A percentile compares a stretch with the other conserved stretches of the same genome.
Conservation (phyloP, 2,797 vertebrate species). For the Lagocephalus sceleratus region DNA sequence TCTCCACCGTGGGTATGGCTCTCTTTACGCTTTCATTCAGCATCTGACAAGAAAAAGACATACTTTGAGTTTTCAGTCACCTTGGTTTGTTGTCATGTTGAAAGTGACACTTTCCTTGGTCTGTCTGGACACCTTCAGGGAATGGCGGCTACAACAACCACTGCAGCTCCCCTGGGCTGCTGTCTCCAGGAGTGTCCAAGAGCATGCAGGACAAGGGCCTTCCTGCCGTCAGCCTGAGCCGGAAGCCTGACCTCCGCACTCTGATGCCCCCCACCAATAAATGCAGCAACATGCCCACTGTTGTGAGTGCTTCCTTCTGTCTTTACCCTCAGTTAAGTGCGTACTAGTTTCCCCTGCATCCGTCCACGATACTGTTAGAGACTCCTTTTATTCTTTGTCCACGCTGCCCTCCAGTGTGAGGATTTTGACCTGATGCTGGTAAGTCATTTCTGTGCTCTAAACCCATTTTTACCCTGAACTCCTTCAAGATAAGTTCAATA, state of each 20-base stretch:
- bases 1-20: constrained; percentile 88
- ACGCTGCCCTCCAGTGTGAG: constrained; percentile 88
- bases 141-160: constrained; percentile 86
- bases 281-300: constrained; percentile 84
- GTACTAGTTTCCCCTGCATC: not conserved
- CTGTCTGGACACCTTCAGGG: constrained; percentile 63
- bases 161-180: constrained; percentile 88
- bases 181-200: constrained; percentile 89
- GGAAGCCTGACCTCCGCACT: constrained; percentile 91
- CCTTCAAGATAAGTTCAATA: no score
- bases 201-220: constrained; percentile 92
- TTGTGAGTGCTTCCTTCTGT: constrained; percentile 70
- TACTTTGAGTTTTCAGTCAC: no score
- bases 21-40: not conserved
- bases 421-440: constrained; percentile 71
- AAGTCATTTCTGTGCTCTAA: constrained; percentile 42
- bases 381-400: constrained; percentile 6
- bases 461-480: no score
- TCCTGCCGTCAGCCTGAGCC: constrained; percentile 85
- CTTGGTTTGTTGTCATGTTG: no score
- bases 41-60: not conserved
- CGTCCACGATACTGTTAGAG: not conserved
- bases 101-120: no score
- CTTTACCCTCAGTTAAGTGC: no score
- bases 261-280: constrained; percentile 91